Evolutionary conservation across 1,140 invertebrate species (phyloP), one percentile per base, ranked within the genome.

Genomic region (Cyclargus thomasi): DNA sequence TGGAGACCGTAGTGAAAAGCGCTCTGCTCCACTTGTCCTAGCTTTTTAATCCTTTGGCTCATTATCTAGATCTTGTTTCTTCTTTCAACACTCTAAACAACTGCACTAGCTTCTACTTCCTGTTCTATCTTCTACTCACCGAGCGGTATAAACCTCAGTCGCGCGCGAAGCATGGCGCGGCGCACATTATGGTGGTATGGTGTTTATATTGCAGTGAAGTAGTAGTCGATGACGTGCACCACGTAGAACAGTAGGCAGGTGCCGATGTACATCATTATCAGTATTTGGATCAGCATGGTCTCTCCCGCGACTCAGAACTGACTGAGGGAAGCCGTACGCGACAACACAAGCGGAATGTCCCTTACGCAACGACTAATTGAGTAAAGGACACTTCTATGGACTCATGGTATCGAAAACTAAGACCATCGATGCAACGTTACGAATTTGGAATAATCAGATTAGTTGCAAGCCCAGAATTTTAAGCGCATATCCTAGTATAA

Each of bases 181-280:
- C 11, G n/a, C 16, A 59, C 53, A 35, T 21, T 0, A 3, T 47
- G 18, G 36, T 29, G 29, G 29, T 29, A 29, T 29, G n/a, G n/a
- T n/a, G n/a, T 29, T 29, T 67, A 85, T 69, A 85, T 65, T 17
- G 77, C 78, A 0, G 83, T 81, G 62, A 88, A 76, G 70, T 90
- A 90, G 72, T 88, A 91, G 72, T 91, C 90, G 55, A 91, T 89
- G 57, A 91, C 80, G 20, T 86, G 83, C 10, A 87, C 87, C 21
- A 90, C 85, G 68, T 91, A 91, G 72, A 91, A 87, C 22, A 91
- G 67, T 22, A 91, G 76, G 73, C 87, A 91, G 14, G 88, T 88
- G 55, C 81, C 85, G 53, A 90, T 88, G 77, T 91, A 91, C 80
- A 90, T 88, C 78, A 91, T 88, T 63, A 91, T 88, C 1, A 91